A percentile compares a stretch with the other conserved stretches of the same genome.
phyloP scores from a whole-genome alignment of 1,140 invertebrate species.

The Berghia stephanieae region DNA sequence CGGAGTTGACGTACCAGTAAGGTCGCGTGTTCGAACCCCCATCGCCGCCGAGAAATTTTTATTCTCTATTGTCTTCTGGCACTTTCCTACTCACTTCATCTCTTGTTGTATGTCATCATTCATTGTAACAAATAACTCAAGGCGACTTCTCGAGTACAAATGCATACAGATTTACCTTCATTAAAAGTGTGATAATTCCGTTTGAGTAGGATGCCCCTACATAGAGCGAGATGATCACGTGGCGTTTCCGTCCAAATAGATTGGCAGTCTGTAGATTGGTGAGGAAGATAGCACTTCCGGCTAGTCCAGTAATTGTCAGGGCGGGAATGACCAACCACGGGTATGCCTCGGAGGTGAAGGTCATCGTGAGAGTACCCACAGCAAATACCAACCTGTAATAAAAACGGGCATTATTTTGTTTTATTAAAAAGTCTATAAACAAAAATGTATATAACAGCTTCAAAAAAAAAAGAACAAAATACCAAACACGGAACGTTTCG shows the following conservation, averaged over 20 bases:
- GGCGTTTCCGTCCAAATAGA: conserved; percentile 48
- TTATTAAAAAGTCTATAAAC: background rate
- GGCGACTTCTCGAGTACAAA: no score
- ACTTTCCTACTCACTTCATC: no score
- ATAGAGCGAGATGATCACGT: conserved; percentile 50
- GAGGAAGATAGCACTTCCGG: conserved; percentile 48
- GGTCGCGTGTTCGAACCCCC: no score
- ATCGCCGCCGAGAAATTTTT: no score
- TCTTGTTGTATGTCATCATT: no score
- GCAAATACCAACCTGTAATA: conserved; percentile 47
- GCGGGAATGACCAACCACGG: conserved; percentile 58
- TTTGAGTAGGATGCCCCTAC: conserved; percentile 54
- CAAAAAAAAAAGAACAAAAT: no score
- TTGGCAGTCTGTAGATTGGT: conserved; percentile 60
- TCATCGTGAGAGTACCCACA: conserved; percentile 53
- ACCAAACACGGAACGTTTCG: no score
- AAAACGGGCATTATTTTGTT: conserved; percentile 9
- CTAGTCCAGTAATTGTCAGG: conserved; percentile 42
- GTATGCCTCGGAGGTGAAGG: conserved; percentile 46
- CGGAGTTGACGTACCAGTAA: no score
- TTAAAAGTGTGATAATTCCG: conserved; percentile 50
- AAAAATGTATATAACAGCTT: no score
- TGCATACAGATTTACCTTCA: no score
- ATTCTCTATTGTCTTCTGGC: no score
- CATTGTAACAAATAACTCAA: no score